Conservation (phyloP, 2,113 vertebrate genomes). For the Tyrannus savana region DNA sequence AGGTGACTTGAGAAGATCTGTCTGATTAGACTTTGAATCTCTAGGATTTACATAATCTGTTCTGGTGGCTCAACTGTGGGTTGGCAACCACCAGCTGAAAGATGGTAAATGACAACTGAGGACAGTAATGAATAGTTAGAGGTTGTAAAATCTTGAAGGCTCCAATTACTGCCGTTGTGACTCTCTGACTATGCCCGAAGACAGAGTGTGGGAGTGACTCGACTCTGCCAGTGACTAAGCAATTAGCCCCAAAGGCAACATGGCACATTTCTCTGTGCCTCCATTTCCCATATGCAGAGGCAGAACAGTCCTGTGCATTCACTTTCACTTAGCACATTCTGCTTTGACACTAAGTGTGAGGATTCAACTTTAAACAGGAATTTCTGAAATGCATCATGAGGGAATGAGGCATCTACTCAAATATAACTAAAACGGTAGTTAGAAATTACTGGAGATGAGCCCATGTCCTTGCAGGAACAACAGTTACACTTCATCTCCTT, state of each 20-base stretch:
- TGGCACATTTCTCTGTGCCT: background rate
- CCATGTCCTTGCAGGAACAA: background rate
- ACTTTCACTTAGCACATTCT: background rate
- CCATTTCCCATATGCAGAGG: slow-evolving; percentile 67
- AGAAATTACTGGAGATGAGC: background rate
- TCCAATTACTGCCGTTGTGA: slow-evolving; percentile 24
- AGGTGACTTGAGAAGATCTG: slow-evolving; percentile 15
- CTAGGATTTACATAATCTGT: slow-evolving; percentile 36
- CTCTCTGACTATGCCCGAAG: background rate
- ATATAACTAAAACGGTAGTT: background rate
- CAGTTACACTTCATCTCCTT: background rate
- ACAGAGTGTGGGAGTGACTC: background rate
- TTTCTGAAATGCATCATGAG: background rate
- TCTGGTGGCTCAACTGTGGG: slow-evolving; percentile 21
- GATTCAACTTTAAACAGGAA: background rate
- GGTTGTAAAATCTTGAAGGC: slow-evolving; percentile 42
- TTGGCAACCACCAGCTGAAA: slow-evolving; percentile 39
- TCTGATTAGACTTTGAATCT: slow-evolving; percentile 8
- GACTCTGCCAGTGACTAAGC: background rate
- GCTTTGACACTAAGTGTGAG: background rate
- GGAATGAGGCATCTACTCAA: background rate
- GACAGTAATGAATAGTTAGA: slow-evolving; percentile 35
- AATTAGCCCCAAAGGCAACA: slow-evolving; percentile 2
- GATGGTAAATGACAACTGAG: slow-evolving; percentile 44
- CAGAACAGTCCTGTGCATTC: background rate